Evolutionary conservation across 2,113 vertebrate species (phyloP).

Genomic region (Laterallus jamaicensis): DNA sequence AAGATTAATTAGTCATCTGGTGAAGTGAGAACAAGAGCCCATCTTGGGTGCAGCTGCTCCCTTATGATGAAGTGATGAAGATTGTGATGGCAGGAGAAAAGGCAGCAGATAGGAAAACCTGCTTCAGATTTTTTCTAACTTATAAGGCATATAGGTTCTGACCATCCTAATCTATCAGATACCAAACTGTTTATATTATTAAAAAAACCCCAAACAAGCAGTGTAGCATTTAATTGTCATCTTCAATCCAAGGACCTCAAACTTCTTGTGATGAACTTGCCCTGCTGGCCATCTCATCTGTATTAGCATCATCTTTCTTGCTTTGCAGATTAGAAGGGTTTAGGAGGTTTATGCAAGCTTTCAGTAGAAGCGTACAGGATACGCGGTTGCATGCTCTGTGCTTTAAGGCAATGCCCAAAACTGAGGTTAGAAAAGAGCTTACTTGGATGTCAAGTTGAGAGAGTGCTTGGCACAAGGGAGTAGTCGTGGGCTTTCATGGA

Average conservation of each 20-base stretch:
- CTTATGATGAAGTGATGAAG: neutral
- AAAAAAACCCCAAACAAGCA: too few species aligned
- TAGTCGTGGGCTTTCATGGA: neutral
- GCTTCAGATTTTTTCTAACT: neutral
- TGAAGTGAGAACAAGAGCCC: neutral
- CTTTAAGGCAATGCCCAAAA: neutral
- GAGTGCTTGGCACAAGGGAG: neutral
- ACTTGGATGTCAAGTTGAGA: neutral
- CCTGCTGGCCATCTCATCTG: neutral
- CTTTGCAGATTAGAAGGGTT: neutral
- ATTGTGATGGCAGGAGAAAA: neutral
- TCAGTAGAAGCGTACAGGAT: accelerated
- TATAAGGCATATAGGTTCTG: neutral
- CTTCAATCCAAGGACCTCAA: neutral
- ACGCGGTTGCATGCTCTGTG: neutral
- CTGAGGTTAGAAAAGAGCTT: neutral
- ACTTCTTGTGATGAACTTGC: neutral
- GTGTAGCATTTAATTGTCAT: neutral
- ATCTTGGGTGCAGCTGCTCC: neutral
- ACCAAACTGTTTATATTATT: neutral
- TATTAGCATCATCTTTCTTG: neutral
- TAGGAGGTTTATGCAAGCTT: neutral
- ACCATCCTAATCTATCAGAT: neutral
- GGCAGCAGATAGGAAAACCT: neutral
- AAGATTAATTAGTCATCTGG: neutral